Percentiles rank a stretch among this genome's conserved stretches.
Evolutionary conservation across 1,140 invertebrate species (phyloP).

Genomic region (Lerema accius): DNA sequence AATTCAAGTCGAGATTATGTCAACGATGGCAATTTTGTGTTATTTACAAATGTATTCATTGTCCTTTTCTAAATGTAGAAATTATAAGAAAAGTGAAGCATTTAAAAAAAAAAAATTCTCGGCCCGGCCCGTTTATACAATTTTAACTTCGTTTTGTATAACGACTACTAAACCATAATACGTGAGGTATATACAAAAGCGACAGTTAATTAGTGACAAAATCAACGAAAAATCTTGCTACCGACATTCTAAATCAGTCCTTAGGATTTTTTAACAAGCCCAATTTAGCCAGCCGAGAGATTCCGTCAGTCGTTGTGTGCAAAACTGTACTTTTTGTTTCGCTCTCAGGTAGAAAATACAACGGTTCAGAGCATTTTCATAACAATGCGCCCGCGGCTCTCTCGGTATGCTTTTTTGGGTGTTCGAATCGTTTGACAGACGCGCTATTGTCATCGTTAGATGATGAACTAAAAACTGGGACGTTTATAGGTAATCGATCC

Average conservation of each 20-base stretch:
- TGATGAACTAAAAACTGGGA: slow-evolving; percentile 70
- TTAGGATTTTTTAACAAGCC: slow-evolving; percentile 67
- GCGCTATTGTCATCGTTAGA: slow-evolving; percentile 77
- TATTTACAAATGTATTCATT: background rate
- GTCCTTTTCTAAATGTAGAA: no score
- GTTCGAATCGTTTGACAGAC: slow-evolving; percentile 74
- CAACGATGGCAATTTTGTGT: slow-evolving; percentile 7
- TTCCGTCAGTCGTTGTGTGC: slow-evolving; percentile 67
- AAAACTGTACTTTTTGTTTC: slow-evolving; percentile 73
- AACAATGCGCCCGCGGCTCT: slow-evolving; percentile 78
- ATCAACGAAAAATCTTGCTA: slow-evolving; percentile 70
- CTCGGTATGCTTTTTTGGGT: slow-evolving; percentile 73
- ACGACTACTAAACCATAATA: slow-evolving; percentile 45
- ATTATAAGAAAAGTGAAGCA: no score
- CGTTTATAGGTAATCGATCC: slow-evolving; percentile 67
- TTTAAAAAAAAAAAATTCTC: no score
- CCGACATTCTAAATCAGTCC: slow-evolving; percentile 70
- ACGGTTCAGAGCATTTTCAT: slow-evolving; percentile 76
- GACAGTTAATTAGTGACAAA: slow-evolving; percentile 59
- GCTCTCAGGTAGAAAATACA: slow-evolving; percentile 75
- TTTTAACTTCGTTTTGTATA: slow-evolving; percentile 14
- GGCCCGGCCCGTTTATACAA: no score
- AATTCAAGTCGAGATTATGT: slow-evolving; percentile 12
- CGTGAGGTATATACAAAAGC: slow-evolving; percentile 48
- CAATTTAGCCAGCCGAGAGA: slow-evolving; percentile 69